Evolutionary conservation across 1,140 invertebrate species (phyloP).

Genomic region (Drosophila navojoa): DNA sequence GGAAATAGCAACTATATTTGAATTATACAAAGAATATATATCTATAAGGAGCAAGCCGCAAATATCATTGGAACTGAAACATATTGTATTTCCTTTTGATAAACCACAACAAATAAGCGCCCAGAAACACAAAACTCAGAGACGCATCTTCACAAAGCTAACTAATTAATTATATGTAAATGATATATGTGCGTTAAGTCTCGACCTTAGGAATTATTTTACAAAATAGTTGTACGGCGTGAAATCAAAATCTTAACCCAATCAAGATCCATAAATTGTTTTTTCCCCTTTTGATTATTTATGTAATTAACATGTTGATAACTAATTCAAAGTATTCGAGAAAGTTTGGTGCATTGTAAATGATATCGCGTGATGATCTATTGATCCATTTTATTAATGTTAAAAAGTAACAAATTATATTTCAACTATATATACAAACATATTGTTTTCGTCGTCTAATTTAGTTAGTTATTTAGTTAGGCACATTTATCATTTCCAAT

Average conservation of each 20-base stretch:
- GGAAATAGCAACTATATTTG: slow-evolving; percentile 31
- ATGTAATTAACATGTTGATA: slow-evolving; percentile 27
- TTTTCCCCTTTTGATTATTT: slow-evolving; percentile 28
- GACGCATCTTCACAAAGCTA: slow-evolving; percentile 12
- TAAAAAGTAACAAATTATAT: slow-evolving; percentile 11
- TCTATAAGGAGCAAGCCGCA: slow-evolving; percentile 44
- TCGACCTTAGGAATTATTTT: slow-evolving; percentile 29
- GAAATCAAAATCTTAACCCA: background rate
- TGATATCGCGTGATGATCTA: slow-evolving; percentile 30
- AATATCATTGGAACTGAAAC: slow-evolving; percentile 69
- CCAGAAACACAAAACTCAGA: slow-evolving; percentile 11
- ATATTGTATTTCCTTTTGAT: slow-evolving; percentile 50
- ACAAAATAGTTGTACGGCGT: slow-evolving; percentile 9
- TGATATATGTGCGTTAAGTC: slow-evolving; percentile 26
- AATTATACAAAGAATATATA: slow-evolving; percentile 42
- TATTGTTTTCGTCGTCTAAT: slow-evolving; percentile 39
- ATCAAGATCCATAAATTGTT: background rate
- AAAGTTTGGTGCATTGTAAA: slow-evolving; percentile 44
- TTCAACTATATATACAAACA: slow-evolving; percentile 12
- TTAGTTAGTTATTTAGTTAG: slow-evolving; percentile 70
- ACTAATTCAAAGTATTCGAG: slow-evolving; percentile 24
- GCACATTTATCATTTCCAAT: slow-evolving; percentile 66
- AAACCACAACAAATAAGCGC: slow-evolving; percentile 30
- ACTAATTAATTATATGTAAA: slow-evolving; percentile 10
- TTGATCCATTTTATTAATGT: slow-evolving; percentile 39